These are phyloP conservation scores for Poecilia velifera DNA, from an alignment of 2,797 vertebrate genomes.

Conservation along the genomic window DNA sequence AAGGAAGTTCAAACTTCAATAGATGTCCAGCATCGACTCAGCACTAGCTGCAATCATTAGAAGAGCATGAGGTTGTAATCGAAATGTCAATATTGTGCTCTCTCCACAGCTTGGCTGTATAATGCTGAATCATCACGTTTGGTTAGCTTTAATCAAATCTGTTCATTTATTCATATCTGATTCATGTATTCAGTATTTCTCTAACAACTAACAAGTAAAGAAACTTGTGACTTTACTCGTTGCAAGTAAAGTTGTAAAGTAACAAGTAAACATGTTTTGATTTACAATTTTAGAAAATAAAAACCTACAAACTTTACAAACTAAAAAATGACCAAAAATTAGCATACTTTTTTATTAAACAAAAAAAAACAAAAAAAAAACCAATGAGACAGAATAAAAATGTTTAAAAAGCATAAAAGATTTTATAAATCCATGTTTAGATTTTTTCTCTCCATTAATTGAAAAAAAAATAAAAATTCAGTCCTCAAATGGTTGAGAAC, in stretches of 20 bases:
- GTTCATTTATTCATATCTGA: neutral
- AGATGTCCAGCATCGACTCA: neutral
- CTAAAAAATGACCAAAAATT: neutral
- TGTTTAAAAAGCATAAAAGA: neutral
- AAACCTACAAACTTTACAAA: neutral
- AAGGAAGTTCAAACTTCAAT: neutral
- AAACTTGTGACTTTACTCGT: neutral
- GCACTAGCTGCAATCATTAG: neutral
- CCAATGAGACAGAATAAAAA: neutral
- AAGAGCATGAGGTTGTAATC: neutral
- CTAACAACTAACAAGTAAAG: neutral
- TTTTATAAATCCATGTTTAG: neutral
- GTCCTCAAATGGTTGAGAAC: neutral
- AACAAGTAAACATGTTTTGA: neutral
- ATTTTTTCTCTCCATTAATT: neutral
- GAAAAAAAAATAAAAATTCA: neutral
- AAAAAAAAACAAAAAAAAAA: no score
- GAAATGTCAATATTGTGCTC: constrained; percentile 14
- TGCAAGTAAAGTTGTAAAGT: no score
- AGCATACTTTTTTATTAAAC: neutral
- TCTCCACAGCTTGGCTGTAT: neutral
- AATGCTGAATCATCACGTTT: neutral
- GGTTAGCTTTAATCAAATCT: neutral
- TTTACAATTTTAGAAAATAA: neutral
- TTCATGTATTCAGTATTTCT: neutral